Conservation (phyloP, 2,113 vertebrate species). For the Anhinga rufa region DNA sequence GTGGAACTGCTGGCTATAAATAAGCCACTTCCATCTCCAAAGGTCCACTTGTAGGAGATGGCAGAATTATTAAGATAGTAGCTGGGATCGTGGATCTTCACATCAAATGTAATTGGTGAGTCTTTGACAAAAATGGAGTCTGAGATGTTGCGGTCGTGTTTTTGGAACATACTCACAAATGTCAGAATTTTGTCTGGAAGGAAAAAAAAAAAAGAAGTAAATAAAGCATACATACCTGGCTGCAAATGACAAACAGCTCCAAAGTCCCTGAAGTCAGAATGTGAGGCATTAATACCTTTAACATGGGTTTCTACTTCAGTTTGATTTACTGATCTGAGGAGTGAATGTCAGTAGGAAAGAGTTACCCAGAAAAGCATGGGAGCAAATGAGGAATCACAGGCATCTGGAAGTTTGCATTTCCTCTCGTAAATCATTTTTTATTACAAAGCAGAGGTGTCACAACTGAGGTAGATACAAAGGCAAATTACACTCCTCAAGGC, state of each 20-base stretch:
- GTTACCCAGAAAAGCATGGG: background rate
- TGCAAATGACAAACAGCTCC: background rate
- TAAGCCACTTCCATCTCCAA: constrained; percentile 84
- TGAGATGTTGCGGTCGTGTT: constrained; percentile 79
- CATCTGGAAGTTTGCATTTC: background rate
- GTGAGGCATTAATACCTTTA: background rate
- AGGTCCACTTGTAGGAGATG: constrained; percentile 88
- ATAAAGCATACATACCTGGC: background rate
- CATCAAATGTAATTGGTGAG: constrained; percentile 81
- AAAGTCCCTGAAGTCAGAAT: background rate
- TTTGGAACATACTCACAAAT: constrained; percentile 85
- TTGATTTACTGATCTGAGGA: background rate
- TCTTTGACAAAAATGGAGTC: constrained; percentile 84
- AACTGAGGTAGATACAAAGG: background rate
- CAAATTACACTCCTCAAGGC: background rate
- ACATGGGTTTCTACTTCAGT: background rate
- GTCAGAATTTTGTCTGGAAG: constrained; percentile 87
- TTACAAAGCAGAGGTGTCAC: background rate
- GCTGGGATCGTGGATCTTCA: constrained; percentile 88
- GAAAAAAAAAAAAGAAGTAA: background rate
- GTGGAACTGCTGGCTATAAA: constrained; percentile 77
- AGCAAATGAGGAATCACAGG: background rate
- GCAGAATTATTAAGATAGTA: constrained; percentile 83
- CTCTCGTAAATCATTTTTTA: rapidly evolving
- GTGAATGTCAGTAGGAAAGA: background rate